These are phyloP conservation scores for Cromileptes altivelis DNA, from an alignment of 2,113 vertebrate species.

Conservation along the genomic window DNA sequence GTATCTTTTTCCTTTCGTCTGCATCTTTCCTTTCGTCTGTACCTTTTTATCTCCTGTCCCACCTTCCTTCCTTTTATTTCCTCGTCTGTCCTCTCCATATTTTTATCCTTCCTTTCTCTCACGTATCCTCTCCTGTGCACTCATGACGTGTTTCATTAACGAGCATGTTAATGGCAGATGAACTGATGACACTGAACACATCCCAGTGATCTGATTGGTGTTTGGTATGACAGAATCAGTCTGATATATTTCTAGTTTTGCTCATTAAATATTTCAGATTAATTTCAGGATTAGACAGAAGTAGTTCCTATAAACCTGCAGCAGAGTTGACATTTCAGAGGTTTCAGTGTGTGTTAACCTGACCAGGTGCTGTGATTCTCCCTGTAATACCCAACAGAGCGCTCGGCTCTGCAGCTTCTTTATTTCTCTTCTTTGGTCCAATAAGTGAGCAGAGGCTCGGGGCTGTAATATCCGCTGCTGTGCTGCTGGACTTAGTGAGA, in stretches of 20 bases:
- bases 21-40: neutral
- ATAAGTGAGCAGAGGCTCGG: slow-evolving; percentile 30
- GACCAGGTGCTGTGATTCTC: slow-evolving; percentile 26
- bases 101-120: neutral
- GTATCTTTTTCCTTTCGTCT: neutral
- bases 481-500: slow-evolving; percentile 71
- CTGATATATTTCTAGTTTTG: neutral
- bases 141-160: neutral
- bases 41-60: neutral
- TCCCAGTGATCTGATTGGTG: neutral
- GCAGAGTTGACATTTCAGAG: neutral
- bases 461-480: slow-evolving; percentile 82
- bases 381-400: neutral
- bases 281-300: neutral
- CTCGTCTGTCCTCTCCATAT: too few relatives aligned
- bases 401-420: slow-evolving; percentile 7
- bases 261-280: neutral
- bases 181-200: neutral
- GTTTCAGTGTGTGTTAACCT: neutral
- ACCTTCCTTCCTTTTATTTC: neutral
- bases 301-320: too few relatives aligned
- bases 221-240: neutral
- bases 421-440: slow-evolving; percentile 18
- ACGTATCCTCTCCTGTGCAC: neutral
- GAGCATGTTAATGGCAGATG: neutral